Evolutionary conservation across 2,113 vertebrate genomes (phyloP).

Genomic region (Brienomyrus longianalis): DNA sequence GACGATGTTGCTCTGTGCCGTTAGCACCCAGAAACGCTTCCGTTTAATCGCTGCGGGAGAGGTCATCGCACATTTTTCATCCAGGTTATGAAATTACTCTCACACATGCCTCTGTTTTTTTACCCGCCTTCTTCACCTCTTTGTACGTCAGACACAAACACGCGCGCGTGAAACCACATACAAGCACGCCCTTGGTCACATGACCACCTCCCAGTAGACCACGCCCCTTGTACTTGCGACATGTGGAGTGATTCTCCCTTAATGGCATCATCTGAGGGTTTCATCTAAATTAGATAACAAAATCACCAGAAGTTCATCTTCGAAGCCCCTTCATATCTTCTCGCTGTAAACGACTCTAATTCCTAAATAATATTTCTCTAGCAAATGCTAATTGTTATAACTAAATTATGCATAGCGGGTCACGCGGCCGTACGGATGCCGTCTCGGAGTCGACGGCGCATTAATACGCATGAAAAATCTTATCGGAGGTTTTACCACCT

Average conservation of each 20-base stretch:
- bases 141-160: background rate
- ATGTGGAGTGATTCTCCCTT: background rate
- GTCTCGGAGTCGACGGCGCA: background rate
- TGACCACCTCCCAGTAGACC: background rate
- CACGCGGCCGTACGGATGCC: background rate
- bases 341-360: background rate
- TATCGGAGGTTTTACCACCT: constrained; percentile 7
- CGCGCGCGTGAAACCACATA: background rate
- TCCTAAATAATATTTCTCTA: background rate
- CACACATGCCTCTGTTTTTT: background rate
- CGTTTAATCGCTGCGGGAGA: background rate
- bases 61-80: background rate
- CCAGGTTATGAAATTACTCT: background rate
- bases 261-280: background rate
- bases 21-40: background rate
- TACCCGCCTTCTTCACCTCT: background rate
- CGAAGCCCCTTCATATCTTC: background rate
- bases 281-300: background rate
- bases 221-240: background rate
- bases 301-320: background rate
- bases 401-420: constrained; percentile 18
- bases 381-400: background rate
- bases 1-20: background rate
- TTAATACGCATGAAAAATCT: constrained; percentile 17
- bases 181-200: background rate